Evolutionary conservation across 2,888 invertebrate species (phyloP).

Genomic region (Shargacucullia verbasci): DNA sequence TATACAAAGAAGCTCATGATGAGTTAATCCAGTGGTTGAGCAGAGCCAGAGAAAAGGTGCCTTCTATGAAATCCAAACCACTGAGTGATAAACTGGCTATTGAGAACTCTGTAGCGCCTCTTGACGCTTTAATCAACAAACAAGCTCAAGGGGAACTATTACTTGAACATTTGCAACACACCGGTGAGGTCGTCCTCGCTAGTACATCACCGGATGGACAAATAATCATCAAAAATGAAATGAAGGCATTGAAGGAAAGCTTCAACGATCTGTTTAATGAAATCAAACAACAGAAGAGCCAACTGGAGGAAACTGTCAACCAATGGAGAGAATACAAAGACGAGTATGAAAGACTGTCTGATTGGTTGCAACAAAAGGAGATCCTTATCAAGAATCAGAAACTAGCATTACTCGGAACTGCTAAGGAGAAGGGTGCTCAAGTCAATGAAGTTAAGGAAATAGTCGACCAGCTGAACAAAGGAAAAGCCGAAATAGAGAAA

Average conservation of each 20-base stretch:
- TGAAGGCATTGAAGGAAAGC: slow-evolving; percentile 94
- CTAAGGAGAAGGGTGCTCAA: slow-evolving; percentile 95
- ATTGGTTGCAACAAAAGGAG: slow-evolving; percentile 97
- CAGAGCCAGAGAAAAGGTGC: slow-evolving; percentile 96
- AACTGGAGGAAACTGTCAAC: slow-evolving; percentile 93
- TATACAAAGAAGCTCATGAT: slow-evolving; percentile 97
- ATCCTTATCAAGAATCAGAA: slow-evolving; percentile 97
- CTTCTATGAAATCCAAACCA: slow-evolving; percentile 95
- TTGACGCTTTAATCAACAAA: slow-evolving; percentile 95
- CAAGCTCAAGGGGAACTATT: slow-evolving; percentile 97
- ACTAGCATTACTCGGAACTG: slow-evolving; percentile 93
- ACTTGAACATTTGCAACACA: slow-evolving; percentile 95
- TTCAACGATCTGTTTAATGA: slow-evolving; percentile 96
- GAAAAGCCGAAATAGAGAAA: slow-evolving; percentile 94
- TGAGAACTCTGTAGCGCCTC: slow-evolving; percentile 96
- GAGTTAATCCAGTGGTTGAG: slow-evolving; percentile 96
- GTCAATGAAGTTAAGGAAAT: slow-evolving; percentile 94
- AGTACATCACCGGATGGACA: slow-evolving; percentile 95
- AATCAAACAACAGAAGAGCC: slow-evolving; percentile 95
- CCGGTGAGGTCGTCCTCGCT: slow-evolving; percentile 95
- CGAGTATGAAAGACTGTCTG: slow-evolving; percentile 96
- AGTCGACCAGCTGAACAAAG: slow-evolving; percentile 92
- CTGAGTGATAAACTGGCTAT: slow-evolving; percentile 96
- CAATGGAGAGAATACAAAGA: slow-evolving; percentile 98
- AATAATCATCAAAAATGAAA: slow-evolving; percentile 94